Conservation (phyloP, 2,113 vertebrate genomes). For the Phodopus roborovskii region DNA sequence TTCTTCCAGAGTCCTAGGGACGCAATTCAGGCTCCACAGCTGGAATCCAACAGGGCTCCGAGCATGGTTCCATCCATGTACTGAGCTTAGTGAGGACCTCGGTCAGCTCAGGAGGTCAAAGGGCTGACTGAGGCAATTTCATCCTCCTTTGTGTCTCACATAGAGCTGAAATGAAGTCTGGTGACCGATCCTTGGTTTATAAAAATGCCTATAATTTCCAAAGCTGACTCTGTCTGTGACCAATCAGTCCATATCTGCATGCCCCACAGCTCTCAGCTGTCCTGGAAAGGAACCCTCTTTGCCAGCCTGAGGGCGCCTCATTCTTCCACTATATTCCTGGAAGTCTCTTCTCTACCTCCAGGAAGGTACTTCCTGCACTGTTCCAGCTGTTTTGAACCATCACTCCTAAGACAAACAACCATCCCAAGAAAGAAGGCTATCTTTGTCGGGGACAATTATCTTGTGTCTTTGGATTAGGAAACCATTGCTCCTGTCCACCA, state of each 20-base stretch:
- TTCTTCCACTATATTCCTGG: neutral
- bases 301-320: neutral
- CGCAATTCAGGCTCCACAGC: accelerated
- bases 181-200: neutral
- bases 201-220: accelerated
- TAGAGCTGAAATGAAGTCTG: neutral
- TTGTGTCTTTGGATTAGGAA: too few relatives aligned
- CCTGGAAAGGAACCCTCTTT: neutral
- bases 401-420: neutral
- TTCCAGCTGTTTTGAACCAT: too few relatives aligned
- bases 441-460: neutral
- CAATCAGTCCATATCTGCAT: neutral
- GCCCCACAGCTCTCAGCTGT: too few relatives aligned
- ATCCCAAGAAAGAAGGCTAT: neutral
- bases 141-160: neutral
- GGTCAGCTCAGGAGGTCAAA: neutral
- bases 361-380: accelerated
- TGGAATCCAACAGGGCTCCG: neutral
- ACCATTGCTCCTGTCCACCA: accelerated
- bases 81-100: neutral
- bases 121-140: neutral
- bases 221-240: too few relatives aligned
- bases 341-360: neutral
- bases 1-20: neutral
- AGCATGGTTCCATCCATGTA: neutral